These are phyloP conservation scores for Lepisosteus osseus DNA, from an alignment of 2,113 vertebrate genomes.

Conservation along the genomic window DNA sequence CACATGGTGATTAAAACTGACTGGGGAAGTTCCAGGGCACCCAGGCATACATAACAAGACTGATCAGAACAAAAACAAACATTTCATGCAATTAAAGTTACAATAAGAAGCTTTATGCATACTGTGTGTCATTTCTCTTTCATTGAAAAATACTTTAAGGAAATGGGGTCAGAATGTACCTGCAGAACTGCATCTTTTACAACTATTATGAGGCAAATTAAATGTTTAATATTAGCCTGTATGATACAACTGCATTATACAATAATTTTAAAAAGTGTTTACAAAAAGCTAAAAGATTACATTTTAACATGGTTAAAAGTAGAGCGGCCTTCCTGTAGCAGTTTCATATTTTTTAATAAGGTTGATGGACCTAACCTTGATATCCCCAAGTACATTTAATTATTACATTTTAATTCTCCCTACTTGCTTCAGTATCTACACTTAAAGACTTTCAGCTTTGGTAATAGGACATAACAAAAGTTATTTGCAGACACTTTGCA, in stretches of 20 bases:
- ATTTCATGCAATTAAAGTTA: slow-evolving; percentile 12
- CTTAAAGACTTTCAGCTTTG: too few relatives aligned
- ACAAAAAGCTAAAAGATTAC: not conserved
- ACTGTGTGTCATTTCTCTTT: not conserved
- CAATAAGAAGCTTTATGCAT: slow-evolving; percentile 1
- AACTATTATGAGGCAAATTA: slow-evolving; percentile 22
- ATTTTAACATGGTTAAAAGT: too few relatives aligned
- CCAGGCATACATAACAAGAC: slow-evolving; percentile 6
- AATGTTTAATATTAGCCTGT: not conserved
- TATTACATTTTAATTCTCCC: too few relatives aligned
- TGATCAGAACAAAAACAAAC: slow-evolving; percentile 9
- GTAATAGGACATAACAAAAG: too few relatives aligned
- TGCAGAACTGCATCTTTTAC: slow-evolving; percentile 7
- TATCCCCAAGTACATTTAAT: too few relatives aligned
- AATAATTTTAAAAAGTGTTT: not conserved
- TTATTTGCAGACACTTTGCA: too few relatives aligned
- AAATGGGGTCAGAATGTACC: not conserved
- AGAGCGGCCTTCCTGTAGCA: too few relatives aligned
- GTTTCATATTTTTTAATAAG: too few relatives aligned
- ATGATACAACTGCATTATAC: not conserved
- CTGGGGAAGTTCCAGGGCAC: not conserved
- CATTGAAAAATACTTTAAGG: not conserved
- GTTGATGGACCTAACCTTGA: too few relatives aligned
- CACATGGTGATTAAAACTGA: slow-evolving; percentile 5
- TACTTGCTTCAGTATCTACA: too few relatives aligned